Base-by-base conservation (phyloP, 2,888 invertebrate genomes). In the Temnothorax unifasciatus region DNA sequence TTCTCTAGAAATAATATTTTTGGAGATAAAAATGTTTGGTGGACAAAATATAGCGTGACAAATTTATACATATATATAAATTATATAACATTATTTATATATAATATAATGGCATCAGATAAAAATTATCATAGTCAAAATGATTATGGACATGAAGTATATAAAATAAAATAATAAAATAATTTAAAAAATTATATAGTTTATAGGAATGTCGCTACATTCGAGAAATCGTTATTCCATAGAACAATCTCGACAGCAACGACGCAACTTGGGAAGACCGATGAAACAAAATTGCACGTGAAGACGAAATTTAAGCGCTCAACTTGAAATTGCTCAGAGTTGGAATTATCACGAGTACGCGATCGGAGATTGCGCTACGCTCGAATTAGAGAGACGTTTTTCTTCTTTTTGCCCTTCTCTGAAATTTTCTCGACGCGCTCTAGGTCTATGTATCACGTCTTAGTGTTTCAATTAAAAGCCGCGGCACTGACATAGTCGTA, bases 381-480 rank as follows among this genome's bases (percentile, higher is more conserved):
- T 44, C 21, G 21, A 77, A 44, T 68, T 41, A 44, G 57, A 68
- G 15, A 71, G 3, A 59, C 34, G 44, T 69, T 29, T 21, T 61
- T n/a, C 29, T 34, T 21, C 21, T 11, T 44, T 54, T n/a, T 25
- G 5, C 11, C 18, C 25, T 41, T n/a, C 38, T 52, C 15, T 21
- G 38, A 54, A 29, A 41, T 44, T 2, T 57, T 34, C 21, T 41
- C n/a, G 8, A 21, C 5, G 6, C 6, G 6, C 11, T n/a, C 8
- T 18, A 71, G 3, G 1, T 44, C 13, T 79, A 73, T 11, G n/a
- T 79, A 25, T 79, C 47, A 59, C 13, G 11, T 38, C 34, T 38
- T 25, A 15, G 13, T 6, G 4, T 81, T 81, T 74, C 34, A 47
- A 47, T 79, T 71, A 79, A 81, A 81, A 73, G 29, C 6, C 15